phyloP scores from a whole-genome alignment of 2,113 vertebrate species.

The Paraplagusia blochii region DNA sequence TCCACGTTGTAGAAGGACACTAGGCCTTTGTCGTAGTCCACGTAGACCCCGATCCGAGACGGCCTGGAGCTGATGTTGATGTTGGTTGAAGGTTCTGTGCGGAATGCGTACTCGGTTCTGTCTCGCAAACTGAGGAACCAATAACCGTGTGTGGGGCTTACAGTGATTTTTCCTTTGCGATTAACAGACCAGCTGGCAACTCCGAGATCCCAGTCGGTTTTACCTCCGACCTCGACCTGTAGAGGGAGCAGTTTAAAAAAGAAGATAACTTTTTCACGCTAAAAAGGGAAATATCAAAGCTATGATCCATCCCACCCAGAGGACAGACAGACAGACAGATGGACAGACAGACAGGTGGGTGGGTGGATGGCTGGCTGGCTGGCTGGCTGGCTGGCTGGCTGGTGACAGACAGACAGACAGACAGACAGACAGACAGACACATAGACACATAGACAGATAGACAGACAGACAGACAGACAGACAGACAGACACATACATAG shows the following conservation, averaged over 20 bases:
- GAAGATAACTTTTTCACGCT: neutral
- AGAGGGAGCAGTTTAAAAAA: neutral
- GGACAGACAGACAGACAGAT: no score
- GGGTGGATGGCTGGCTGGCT: no score
- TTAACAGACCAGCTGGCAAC: slow-evolving; percentile 61
- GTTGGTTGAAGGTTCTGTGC: slow-evolving; percentile 54
- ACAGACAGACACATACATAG: no score
- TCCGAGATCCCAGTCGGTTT: slow-evolving; percentile 78
- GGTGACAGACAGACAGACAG: no score
- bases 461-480: no score
- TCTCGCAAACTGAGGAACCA: slow-evolving; percentile 77
- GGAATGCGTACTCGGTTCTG: slow-evolving; percentile 54
- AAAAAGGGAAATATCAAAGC: no score
- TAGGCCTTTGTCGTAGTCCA: slow-evolving; percentile 67
- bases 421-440: no score
- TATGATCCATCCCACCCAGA: slow-evolving; percentile 14
- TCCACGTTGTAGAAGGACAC: slow-evolving; percentile 72
- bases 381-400: no score
- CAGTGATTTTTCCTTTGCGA: slow-evolving; percentile 72
- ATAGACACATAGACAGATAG: no score
- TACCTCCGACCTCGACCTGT: slow-evolving; percentile 69
- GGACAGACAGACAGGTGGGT: no score
- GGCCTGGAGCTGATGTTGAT: slow-evolving; percentile 44
- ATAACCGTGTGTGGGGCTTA: slow-evolving; percentile 71
- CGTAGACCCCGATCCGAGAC: slow-evolving; percentile 50